These are phyloP conservation scores for Dromius quadrimaculatus DNA, from an alignment of 2,888 invertebrate genomes.

Conservation along the genomic window DNA sequence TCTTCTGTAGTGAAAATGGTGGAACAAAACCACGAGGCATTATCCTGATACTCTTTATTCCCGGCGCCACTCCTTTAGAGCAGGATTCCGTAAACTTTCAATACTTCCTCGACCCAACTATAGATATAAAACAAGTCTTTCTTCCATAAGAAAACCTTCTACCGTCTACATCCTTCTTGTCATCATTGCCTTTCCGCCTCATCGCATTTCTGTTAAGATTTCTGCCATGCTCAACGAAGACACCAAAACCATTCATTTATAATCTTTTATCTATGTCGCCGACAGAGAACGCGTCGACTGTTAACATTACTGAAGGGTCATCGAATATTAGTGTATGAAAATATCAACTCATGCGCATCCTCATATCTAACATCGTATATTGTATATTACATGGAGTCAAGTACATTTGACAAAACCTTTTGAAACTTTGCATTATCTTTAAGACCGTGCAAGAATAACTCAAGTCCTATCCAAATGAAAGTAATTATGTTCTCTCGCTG, in stretches of 20 bases:
- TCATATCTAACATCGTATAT: background rate
- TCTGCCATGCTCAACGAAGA: slow-evolving; percentile 51
- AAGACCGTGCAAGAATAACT: slow-evolving; percentile 6
- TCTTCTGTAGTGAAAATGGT: slow-evolving; percentile 2
- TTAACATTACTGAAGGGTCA: background rate
- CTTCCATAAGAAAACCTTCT: too few species aligned
- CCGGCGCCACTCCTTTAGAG: background rate
- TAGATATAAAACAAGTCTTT: background rate
- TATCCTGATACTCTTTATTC: background rate
- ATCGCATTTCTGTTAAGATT: slow-evolving; percentile 60
- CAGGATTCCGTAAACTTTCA: background rate
- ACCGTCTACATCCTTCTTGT: background rate
- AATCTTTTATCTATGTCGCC: slow-evolving; percentile 58
- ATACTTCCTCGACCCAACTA: background rate
- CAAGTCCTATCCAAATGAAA: slow-evolving; percentile 9
- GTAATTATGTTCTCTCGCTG: slow-evolving; percentile 20
- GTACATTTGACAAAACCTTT: background rate
- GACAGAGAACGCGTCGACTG: background rate
- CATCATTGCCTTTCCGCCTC: slow-evolving; percentile 57
- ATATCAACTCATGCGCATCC: background rate
- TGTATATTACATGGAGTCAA: too few species aligned
- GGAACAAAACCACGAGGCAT: background rate
- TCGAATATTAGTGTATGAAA: background rate
- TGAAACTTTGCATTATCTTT: background rate
- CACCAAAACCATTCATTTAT: slow-evolving; percentile 58